Percentiles rank a stretch among this genome's conserved stretches.
Conservation (phyloP, 2,888 invertebrate species). For the Seira ritae region DNA sequence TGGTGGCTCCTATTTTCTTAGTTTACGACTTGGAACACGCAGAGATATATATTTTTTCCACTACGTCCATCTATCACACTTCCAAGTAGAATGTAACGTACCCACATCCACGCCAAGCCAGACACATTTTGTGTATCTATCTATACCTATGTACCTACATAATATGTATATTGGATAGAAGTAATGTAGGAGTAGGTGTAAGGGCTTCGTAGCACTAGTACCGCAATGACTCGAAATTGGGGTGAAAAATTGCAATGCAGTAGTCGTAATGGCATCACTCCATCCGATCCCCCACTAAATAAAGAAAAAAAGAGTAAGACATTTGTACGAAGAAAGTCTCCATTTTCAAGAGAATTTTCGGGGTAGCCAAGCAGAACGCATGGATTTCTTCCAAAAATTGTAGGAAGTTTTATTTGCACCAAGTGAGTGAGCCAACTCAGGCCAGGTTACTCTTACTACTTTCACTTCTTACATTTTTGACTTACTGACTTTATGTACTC, state of each 20-base stretch:
- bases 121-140: too few relatives aligned
- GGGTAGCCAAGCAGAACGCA: conserved; percentile 55
- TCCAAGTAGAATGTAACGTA: not conserved
- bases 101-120: not conserved
- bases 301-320: conserved; percentile 34
- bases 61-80: conserved; percentile 8
- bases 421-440: not conserved
- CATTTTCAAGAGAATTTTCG: not conserved
- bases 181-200: conserved; percentile 1
- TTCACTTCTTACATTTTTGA: not conserved
- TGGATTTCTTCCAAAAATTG: conserved; percentile 47
- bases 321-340: conserved; percentile 37
- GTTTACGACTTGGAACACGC: conserved; percentile 14
- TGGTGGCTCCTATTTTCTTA: not conserved
- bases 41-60: not conserved
- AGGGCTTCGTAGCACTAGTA: not conserved
- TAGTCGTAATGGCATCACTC: conserved; percentile 28
- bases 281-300: conserved; percentile 16
- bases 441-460: not conserved
- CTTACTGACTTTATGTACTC: not conserved
- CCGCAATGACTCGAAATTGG: conserved; percentile 7
- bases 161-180: not conserved
- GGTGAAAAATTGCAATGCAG: conserved; percentile 18
- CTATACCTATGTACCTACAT: not conserved
- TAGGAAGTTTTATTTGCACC: too few relatives aligned